phyloP scores from a whole-genome alignment of 2,888 invertebrate genomes.

The Mythimna pallens region DNA sequence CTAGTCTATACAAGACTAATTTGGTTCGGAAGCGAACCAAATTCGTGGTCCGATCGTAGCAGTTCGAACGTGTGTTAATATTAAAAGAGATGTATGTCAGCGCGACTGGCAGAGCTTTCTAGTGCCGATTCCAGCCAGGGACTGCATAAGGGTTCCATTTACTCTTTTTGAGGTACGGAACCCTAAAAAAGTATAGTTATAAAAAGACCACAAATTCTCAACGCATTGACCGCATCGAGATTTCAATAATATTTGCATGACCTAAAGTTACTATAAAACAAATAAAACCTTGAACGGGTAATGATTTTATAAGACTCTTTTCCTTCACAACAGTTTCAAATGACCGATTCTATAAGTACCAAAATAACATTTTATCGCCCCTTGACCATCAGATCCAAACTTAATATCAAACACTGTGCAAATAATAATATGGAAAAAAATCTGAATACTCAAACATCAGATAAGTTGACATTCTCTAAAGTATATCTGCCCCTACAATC shows the following conservation, averaged over 20 bases:
- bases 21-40: no score
- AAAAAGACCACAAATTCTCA: no score
- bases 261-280: constrained; percentile 5
- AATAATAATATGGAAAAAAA: constrained; percentile 11
- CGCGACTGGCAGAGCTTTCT: no score
- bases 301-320: constrained; percentile 33
- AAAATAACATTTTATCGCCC: constrained; percentile 10
- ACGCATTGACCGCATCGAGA: background rate
- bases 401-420: constrained; percentile 16
- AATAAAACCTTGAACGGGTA: constrained; percentile 16
- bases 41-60: no score
- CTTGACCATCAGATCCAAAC: constrained; percentile 32
- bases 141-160: no score
- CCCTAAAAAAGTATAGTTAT: no score
- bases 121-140: no score
- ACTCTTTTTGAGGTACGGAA: no score
- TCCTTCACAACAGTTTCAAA: constrained; percentile 21
- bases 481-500: background rate
- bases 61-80: no score
- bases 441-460: background rate
- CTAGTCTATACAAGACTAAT: no score
- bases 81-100: no score
- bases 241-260: constrained; percentile 24
- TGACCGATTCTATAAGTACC: constrained; percentile 30
- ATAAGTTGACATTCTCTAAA: constrained; percentile 15